Evolutionary conservation across 2,113 vertebrate genomes (phyloP).

Genomic region (Lamprotornis superbus): DNA sequence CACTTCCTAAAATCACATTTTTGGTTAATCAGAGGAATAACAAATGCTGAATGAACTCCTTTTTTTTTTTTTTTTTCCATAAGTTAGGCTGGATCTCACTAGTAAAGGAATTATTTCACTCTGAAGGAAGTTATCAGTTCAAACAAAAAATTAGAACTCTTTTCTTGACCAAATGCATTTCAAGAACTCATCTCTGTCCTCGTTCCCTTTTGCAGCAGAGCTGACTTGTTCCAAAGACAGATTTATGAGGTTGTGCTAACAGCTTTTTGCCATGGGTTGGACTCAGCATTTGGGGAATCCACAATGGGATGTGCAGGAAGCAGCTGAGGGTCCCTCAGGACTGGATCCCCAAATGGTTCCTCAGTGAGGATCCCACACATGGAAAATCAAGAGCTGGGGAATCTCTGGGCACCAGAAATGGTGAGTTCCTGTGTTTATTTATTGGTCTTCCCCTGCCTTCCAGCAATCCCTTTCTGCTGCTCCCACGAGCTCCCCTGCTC

Average conservation of each 20-base stretch:
- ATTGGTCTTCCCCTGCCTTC: neutral
- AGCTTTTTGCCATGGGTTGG: neutral
- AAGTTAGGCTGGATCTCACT: neutral
- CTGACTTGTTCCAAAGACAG: neutral
- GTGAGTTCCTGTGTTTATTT: fast-evolving
- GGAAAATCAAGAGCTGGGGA: neutral
- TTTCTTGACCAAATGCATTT: neutral
- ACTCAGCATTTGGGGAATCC: neutral
- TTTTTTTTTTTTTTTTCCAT: neutral
- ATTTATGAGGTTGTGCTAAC: neutral
- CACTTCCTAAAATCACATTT: neutral
- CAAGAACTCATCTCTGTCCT: neutral
- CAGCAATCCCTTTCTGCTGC: neutral
- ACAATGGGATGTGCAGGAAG: neutral
- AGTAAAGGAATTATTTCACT: neutral
- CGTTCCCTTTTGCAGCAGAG: neutral
- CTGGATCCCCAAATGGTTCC: fast-evolving
- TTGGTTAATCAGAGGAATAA: neutral
- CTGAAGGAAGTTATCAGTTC: neutral
- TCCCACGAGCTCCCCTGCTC: neutral
- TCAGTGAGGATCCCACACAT: fast-evolving
- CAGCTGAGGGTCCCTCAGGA: neutral
- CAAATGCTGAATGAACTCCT: neutral
- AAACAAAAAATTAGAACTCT: neutral
- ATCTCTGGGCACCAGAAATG: neutral